These are phyloP conservation scores for Ameiurus melas DNA, from an alignment of 2,113 vertebrate genomes.

Conservation along the genomic window DNA sequence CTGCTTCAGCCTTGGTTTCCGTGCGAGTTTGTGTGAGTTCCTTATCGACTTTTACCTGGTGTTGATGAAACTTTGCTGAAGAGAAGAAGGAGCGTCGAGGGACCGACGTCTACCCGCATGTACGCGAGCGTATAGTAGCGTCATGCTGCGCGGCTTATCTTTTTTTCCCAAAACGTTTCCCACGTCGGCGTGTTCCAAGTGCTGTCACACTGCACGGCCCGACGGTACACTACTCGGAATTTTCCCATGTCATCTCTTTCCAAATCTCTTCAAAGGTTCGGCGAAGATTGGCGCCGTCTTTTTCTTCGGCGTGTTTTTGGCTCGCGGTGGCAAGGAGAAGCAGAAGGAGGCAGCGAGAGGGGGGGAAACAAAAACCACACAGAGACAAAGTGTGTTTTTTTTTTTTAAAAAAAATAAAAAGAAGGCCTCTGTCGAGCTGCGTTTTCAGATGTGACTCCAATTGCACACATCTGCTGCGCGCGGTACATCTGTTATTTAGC, in stretches of 20 bases:
- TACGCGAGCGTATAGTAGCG: slow-evolving; percentile 49
- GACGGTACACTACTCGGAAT: slow-evolving; percentile 70
- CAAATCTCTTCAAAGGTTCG: slow-evolving; percentile 79
- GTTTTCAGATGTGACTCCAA: slow-evolving; percentile 80
- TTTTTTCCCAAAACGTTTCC: slow-evolving; percentile 60
- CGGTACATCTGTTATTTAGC: slow-evolving; percentile 72
- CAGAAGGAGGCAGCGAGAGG: slow-evolving; percentile 21
- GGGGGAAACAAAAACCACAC: slow-evolving; percentile 43
- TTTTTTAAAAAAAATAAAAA: background rate
- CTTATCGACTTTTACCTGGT: slow-evolving; percentile 11
- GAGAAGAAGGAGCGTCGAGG: background rate
- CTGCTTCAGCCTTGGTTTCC: background rate
- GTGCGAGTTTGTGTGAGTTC: background rate
- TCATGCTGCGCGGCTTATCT: slow-evolving; percentile 47
- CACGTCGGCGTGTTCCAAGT: slow-evolving; percentile 73
- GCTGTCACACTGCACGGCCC: slow-evolving; percentile 74
- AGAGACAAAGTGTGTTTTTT: slow-evolving; percentile 19
- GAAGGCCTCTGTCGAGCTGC: slow-evolving; percentile 40
- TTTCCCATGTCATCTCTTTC: slow-evolving; percentile 78
- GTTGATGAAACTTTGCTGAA: slow-evolving; percentile 38
- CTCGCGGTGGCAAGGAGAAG: slow-evolving; percentile 34
- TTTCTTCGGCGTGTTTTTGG: slow-evolving; percentile 35
- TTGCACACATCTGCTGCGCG: slow-evolving; percentile 75
- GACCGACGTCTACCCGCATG: background rate
- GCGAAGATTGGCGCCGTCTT: slow-evolving; percentile 65